Percentiles rank a stretch among this genome's conserved stretches.
phyloP scores from a whole-genome alignment of 2,888 invertebrate genomes.

The Dione juno region DNA sequence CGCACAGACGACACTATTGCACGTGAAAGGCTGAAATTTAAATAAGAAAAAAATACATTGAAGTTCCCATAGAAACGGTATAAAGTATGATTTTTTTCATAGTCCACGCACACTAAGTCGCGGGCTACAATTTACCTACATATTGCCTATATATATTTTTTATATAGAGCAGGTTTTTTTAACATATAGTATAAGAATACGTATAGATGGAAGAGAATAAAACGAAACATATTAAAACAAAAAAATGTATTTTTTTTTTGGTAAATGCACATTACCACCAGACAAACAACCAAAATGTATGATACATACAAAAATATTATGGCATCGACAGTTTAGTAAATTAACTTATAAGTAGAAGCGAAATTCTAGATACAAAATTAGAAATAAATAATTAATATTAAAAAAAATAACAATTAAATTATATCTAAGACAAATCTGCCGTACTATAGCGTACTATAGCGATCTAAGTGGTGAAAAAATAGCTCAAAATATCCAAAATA shows the following conservation, averaged over 20 bases:
- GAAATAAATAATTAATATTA: conserved; percentile 57
- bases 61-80: too few species aligned
- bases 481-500: too few species aligned
- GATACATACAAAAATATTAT: conserved; percentile 57
- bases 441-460: conserved; percentile 33
- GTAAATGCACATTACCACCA: conserved; percentile 79
- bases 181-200: too few species aligned
- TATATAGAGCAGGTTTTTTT: too few species aligned
- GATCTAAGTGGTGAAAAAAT: too few species aligned
- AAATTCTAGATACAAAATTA: conserved; percentile 60
- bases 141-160: too few species aligned
- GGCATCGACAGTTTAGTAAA: conserved; percentile 64
- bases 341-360: conserved; percentile 74
- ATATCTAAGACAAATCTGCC: conserved; percentile 10
- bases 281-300: conserved; percentile 73
- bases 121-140: too few species aligned
- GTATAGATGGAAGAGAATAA: conserved; percentile 1
- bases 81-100: neutral
- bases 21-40: too few species aligned
- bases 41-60: too few species aligned
- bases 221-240: conserved; percentile 33
- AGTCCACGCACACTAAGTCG: too few species aligned
- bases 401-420: conserved; percentile 60
- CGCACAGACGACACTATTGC: too few species aligned
- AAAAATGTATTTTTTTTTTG: conserved; percentile 70